phyloP scores from a whole-genome alignment of 2,888 invertebrate species.

The Melikaiella ostensackeni region DNA sequence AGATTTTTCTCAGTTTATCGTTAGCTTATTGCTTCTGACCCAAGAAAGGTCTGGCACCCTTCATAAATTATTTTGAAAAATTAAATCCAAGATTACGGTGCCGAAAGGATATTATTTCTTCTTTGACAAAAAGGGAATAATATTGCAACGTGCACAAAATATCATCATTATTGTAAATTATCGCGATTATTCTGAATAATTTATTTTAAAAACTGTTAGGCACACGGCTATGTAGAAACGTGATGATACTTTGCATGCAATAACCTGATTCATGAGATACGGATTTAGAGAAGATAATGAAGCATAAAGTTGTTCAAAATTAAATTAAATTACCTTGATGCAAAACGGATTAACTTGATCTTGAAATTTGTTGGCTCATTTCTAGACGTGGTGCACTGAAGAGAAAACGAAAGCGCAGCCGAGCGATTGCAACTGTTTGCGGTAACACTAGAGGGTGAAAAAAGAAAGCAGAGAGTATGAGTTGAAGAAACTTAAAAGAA shows the following conservation, averaged over 20 bases:
- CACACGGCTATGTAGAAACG: background rate
- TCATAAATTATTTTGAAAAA: too few relatives aligned
- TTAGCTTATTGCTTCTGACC: too few relatives aligned
- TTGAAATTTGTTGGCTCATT: slow-evolving; percentile 20
- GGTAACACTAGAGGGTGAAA: slow-evolving; percentile 20
- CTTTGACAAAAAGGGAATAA: too few relatives aligned
- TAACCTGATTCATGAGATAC: background rate
- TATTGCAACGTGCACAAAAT: background rate
- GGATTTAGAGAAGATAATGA: background rate
- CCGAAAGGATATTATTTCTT: too few relatives aligned
- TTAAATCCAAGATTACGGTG: too few relatives aligned
- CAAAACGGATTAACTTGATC: background rate
- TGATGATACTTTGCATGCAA: background rate
- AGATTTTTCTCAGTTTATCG: too few relatives aligned
- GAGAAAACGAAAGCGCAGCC: slow-evolving; percentile 18
- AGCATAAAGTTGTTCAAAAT: background rate
- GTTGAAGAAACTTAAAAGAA: slow-evolving; percentile 25
- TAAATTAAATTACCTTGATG: background rate
- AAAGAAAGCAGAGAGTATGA: slow-evolving; percentile 6
- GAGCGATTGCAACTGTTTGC: slow-evolving; percentile 25
- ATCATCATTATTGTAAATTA: slow-evolving; percentile 29
- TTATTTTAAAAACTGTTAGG: background rate
- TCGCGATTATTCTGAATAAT: background rate
- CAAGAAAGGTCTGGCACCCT: too few relatives aligned
- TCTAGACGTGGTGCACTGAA: background rate